Conservation (phyloP, 1,140 invertebrate genomes). For the Cydia strobilella region DNA sequence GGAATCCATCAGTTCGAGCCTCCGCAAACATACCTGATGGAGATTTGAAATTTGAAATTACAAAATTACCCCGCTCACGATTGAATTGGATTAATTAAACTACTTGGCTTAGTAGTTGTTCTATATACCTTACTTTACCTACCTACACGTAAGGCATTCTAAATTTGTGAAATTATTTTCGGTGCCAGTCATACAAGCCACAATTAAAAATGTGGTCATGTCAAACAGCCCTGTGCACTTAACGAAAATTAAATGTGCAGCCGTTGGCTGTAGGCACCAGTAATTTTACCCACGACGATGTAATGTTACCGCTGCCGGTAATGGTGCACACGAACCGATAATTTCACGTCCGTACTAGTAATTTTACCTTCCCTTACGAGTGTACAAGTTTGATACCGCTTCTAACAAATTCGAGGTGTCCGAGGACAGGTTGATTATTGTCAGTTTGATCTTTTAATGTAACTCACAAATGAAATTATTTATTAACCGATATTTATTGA, state of each 20-base stretch:
- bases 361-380: neutral
- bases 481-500: too few species aligned
- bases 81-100: too few species aligned
- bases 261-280: neutral
- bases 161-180: neutral
- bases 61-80: too few species aligned
- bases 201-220: conserved; percentile 1
- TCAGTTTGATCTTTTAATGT: too few species aligned
- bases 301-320: conserved; percentile 12
- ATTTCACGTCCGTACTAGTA: neutral
- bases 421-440: neutral
- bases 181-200: neutral
- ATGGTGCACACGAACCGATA: conserved; percentile 7
- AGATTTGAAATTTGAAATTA: too few species aligned
- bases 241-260: neutral
- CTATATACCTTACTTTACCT: too few species aligned
- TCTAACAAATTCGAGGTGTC: neutral
- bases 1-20: too few species aligned
- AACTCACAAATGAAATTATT: too few species aligned
- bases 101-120: too few species aligned
- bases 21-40: too few species aligned
- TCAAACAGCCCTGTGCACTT: conserved; percentile 10
- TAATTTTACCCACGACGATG: conserved; percentile 2
- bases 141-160: neutral
- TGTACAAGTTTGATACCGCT: neutral